Conservation (phyloP, 1,140 invertebrate genomes). For the Psilanteris sp. region DNA sequence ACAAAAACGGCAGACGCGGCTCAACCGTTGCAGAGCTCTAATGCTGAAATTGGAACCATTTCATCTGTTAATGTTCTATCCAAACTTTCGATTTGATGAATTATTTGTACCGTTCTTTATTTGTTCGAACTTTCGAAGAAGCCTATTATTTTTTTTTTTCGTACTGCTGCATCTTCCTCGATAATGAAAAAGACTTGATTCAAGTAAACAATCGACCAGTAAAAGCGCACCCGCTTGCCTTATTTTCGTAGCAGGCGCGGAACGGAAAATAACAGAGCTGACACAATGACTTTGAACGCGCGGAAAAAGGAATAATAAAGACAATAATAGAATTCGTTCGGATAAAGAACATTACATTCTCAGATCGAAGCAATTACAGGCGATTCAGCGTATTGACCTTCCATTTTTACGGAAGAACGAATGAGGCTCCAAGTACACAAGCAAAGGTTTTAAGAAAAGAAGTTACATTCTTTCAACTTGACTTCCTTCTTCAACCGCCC, state of each 20-base stretch:
- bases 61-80: constrained; percentile 1
- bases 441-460: constrained; percentile 36
- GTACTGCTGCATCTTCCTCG: constrained; percentile 4
- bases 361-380: constrained; percentile 69
- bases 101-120: constrained; percentile 4
- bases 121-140: background rate
- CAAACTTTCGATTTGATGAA: constrained; percentile 2
- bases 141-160: constrained; percentile 31
- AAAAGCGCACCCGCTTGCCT: constrained; percentile 8
- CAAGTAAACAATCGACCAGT: constrained; percentile 30
- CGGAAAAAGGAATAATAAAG: constrained; percentile 43
- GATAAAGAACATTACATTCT: constrained; percentile 70
- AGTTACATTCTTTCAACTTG: constrained; percentile 36
- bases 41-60: background rate
- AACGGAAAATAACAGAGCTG: constrained; percentile 44
- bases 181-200: constrained; percentile 35
- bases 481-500: constrained; percentile 15
- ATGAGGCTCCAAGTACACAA: constrained; percentile 10
- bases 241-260: constrained; percentile 36
- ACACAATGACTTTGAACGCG: constrained; percentile 51
- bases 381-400: constrained; percentile 49
- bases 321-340: constrained; percentile 59
- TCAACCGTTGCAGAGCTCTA: too few species aligned
- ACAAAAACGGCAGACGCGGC: too few species aligned
- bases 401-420: constrained; percentile 49